Percentiles rank a stretch among this genome's conserved stretches.
These are phyloP conservation scores for Poeciliopsis retropinna DNA, from an alignment of 2,113 vertebrate species.

Conservation along the genomic window DNA sequence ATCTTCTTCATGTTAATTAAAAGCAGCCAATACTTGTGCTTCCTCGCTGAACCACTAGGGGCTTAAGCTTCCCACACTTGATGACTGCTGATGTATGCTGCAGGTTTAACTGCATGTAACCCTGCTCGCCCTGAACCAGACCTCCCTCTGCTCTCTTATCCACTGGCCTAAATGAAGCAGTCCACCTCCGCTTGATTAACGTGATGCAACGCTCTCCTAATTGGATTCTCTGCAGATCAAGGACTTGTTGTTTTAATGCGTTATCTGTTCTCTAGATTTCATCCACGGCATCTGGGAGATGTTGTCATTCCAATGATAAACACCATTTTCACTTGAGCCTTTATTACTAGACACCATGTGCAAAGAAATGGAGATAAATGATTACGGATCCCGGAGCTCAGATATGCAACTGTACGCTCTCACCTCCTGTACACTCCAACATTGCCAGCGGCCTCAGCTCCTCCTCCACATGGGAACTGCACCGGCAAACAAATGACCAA, in stretches of 20 bases:
- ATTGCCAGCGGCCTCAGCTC: slow-evolving; percentile 51
- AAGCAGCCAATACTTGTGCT: slow-evolving; percentile 39
- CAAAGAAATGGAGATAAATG: slow-evolving; percentile 82
- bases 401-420: slow-evolving; percentile 73
- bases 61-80: slow-evolving; percentile 72
- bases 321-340: slow-evolving; percentile 79
- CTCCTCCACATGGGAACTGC: slow-evolving; percentile 64
- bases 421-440: slow-evolving; percentile 66
- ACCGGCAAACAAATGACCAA: slow-evolving; percentile 74
- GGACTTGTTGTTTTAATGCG: slow-evolving; percentile 71
- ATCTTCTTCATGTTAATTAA: slow-evolving; percentile 44
- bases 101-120: slow-evolving; percentile 65
- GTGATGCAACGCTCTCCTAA: slow-evolving; percentile 75
- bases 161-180: slow-evolving; percentile 66
- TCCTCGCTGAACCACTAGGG: slow-evolving; percentile 72
- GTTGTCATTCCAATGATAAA: slow-evolving; percentile 82
- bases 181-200: slow-evolving; percentile 71
- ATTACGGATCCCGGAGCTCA: slow-evolving; percentile 69
- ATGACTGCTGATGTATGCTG: slow-evolving; percentile 62
- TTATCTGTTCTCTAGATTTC: slow-evolving; percentile 77
- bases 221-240: slow-evolving; percentile 72
- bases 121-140: slow-evolving; percentile 58
- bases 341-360: slow-evolving; percentile 75
- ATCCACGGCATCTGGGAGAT: slow-evolving; percentile 76
- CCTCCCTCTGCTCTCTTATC: slow-evolving; percentile 70